Conservation (phyloP, 2,113 vertebrate species). For the Apteryx mantelli region DNA sequence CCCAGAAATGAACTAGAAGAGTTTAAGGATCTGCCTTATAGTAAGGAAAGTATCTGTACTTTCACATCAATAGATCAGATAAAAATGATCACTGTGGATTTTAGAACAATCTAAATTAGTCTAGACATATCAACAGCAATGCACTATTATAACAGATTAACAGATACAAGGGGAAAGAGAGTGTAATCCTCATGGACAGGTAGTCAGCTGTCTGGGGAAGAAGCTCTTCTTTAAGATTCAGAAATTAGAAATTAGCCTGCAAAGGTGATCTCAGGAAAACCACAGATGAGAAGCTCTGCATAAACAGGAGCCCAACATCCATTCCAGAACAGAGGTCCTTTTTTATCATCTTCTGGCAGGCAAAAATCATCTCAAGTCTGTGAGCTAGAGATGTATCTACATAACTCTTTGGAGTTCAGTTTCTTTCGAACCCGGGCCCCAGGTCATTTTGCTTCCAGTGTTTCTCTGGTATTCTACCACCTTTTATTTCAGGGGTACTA, state of each 20-base stretch:
- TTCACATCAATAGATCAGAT: neutral
- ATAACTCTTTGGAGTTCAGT: neutral
- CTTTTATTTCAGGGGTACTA: neutral
- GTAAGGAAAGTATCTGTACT: neutral
- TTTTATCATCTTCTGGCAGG: neutral
- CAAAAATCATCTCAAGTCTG: neutral
- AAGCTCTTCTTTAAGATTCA: neutral
- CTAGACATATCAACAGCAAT: neutral
- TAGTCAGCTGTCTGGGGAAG: neutral
- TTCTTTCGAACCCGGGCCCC: neutral
- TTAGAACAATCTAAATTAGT: neutral
- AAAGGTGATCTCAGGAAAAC: neutral
- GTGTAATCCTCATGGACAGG: neutral
- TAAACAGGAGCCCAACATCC: neutral
- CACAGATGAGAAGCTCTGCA: neutral
- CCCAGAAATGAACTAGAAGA: neutral
- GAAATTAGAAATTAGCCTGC: neutral
- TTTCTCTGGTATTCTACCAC: neutral
- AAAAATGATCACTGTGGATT: neutral
- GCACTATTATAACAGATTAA: neutral
- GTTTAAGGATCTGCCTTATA: neutral
- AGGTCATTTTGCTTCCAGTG: neutral
- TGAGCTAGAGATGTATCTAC: neutral
- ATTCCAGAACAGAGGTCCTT: neutral
- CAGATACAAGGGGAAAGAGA: neutral